These are phyloP conservation scores for Oryzias melastigma DNA, from an alignment of 2,113 vertebrate species.

Conservation along the genomic window DNA sequence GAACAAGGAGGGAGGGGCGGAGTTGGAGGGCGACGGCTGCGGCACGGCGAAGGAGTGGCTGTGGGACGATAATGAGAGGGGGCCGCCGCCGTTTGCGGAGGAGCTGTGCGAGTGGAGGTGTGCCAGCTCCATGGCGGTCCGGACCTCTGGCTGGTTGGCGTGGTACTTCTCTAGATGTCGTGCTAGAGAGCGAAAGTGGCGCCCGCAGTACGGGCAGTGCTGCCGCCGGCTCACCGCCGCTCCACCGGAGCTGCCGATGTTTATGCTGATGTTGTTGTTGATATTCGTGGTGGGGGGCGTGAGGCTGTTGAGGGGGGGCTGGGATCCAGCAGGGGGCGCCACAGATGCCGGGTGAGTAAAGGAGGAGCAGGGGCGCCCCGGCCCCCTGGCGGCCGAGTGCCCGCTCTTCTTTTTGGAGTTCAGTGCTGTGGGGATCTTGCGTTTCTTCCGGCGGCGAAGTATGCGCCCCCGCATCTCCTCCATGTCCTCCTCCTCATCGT, in stretches of 20 bases:
- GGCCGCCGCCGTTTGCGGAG: constrained; percentile 56
- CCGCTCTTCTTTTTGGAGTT: constrained; percentile 63
- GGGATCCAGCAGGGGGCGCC: constrained; percentile 41
- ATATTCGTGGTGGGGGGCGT: constrained; percentile 75
- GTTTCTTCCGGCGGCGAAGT: constrained; percentile 76
- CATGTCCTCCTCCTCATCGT: constrained; percentile 74
- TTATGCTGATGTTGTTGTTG: constrained; percentile 81
- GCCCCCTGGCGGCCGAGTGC: constrained; percentile 47
- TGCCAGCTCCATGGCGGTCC: constrained; percentile 76
- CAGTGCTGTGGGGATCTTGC: constrained; percentile 52
- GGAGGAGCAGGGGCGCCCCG: constrained; percentile 69
- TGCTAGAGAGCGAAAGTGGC: constrained; percentile 76
- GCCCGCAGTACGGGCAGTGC: constrained; percentile 77
- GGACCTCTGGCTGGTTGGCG: constrained; percentile 73
- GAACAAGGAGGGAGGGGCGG: constrained; percentile 65
- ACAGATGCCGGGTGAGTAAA: constrained; percentile 62
- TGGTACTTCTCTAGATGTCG: constrained; percentile 81
- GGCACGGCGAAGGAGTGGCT: constrained; percentile 67
- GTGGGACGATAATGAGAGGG: constrained; percentile 51
- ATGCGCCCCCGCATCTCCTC: constrained; percentile 76
- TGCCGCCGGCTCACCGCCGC: constrained; percentile 65
- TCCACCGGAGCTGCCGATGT: constrained; percentile 68
- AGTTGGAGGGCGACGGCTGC: constrained; percentile 56
- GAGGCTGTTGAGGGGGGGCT: constrained; percentile 48
- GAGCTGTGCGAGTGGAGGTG: constrained; percentile 48